Conservation (phyloP, 2,113 vertebrate species). For the Nothobranchius kuhntae region DNA sequence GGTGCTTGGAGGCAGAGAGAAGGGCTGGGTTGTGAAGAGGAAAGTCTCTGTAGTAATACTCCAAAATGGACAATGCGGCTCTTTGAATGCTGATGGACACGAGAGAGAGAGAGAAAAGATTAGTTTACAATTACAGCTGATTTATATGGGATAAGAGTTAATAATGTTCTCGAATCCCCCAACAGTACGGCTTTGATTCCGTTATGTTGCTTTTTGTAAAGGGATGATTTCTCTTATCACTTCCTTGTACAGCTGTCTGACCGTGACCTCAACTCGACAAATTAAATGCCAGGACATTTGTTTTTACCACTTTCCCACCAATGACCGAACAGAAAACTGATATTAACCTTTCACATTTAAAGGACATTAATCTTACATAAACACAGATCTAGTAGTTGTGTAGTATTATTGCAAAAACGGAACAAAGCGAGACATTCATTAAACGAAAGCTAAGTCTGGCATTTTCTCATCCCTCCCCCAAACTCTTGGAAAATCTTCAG, state of each 20-base stretch:
- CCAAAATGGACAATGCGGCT: slow-evolving; percentile 91
- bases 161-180: background rate
- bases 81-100: slow-evolving; percentile 85
- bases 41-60: slow-evolving; percentile 96
- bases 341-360: slow-evolving; percentile 1
- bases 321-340: background rate
- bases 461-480: slow-evolving; percentile 20
- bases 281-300: background rate
- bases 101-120: slow-evolving; percentile 23
- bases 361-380: background rate
- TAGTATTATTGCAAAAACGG: background rate
- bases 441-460: slow-evolving; percentile 1
- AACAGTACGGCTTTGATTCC: background rate
- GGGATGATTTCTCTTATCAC: background rate
- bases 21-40: slow-evolving; percentile 89
- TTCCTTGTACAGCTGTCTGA: background rate
- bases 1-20: slow-evolving; percentile 87
- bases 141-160: background rate
- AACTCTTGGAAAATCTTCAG: slow-evolving; percentile 30
- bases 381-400: background rate
- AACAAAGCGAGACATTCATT: slow-evolving; percentile 26
- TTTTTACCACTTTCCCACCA: background rate
- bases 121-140: slow-evolving; percentile 1
- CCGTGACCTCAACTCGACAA: background rate
- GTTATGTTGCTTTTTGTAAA: background rate